Evolutionary conservation across 2,113 vertebrate genomes (phyloP).

Genomic region (Seriola rivoliana): DNA sequence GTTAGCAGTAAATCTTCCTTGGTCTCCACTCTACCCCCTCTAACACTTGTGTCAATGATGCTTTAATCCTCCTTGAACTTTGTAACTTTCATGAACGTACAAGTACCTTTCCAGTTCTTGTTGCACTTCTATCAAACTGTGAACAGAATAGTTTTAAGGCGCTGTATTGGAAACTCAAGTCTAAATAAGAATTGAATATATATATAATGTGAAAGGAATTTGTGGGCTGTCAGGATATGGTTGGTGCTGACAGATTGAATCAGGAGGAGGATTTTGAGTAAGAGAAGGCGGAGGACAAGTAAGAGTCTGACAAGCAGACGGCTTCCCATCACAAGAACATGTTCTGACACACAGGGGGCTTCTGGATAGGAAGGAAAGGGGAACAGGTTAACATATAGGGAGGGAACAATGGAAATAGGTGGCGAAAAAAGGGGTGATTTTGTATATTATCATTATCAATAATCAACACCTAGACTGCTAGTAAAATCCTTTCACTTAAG

Average conservation of each 20-base stretch:
- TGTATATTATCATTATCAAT: constrained; percentile 3
- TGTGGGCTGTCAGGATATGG: constrained; percentile 65
- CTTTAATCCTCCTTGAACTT: constrained; percentile 24
- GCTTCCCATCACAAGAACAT: constrained; percentile 63
- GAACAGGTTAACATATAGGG: constrained; percentile 6
- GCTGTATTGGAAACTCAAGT: constrained; percentile 44
- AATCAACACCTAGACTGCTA: not conserved
- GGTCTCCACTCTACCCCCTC: constrained; percentile 12
- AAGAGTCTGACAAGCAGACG: constrained; percentile 58
- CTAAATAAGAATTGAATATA: constrained; percentile 53
- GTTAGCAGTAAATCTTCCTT: constrained; percentile 31
- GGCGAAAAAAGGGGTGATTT: not conserved
- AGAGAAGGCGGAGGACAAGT: constrained; percentile 53
- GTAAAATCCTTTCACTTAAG: constrained; percentile 14
- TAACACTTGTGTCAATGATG: constrained; percentile 25
- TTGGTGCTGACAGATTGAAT: constrained; percentile 67
- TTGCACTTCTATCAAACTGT: not conserved
- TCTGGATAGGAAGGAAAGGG: constrained; percentile 53
- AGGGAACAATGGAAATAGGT: constrained; percentile 15
- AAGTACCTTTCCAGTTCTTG: not conserved
- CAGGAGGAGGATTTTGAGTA: constrained; percentile 41
- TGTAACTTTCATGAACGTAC: constrained; percentile 38
- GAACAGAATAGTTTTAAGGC: constrained; percentile 22
- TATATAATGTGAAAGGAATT: constrained; percentile 68
- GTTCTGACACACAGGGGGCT: constrained; percentile 69